Base-by-base conservation (phyloP, 1,140 invertebrate genomes). In the Phymastichus coffea region DNA sequence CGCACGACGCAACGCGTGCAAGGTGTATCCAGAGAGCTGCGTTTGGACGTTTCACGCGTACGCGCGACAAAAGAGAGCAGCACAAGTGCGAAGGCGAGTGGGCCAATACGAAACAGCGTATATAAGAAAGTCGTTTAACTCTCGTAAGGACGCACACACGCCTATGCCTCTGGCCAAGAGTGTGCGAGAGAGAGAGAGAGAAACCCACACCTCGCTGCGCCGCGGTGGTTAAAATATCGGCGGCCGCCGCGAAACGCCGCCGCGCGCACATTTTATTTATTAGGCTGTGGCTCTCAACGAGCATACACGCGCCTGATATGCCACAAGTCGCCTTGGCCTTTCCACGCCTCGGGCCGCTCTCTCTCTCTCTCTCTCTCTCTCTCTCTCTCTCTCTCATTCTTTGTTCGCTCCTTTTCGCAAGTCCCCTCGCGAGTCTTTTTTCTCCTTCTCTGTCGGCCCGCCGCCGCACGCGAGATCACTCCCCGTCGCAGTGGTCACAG, bases 181-280 rank as follows among this genome's bases (percentile, higher is more conserved):
- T n/a, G n/a, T n/a, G n/a, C n/a, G 25, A 53, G 25, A 41, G 15
- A 43, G 35, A 40, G 10, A 38, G 9, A n/a, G n/a, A 57, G 44
- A 49, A 41, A 57, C 46, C 44, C 46, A 48, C 46, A 48, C 55
- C 40, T 44, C 37, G 26, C 12, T 4, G 20, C 38, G 30, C 25
- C 49, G 33, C 37, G 25, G 57, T 37, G 51, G 59, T 30, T 63
- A 48, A 63, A 63, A 63, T 63, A 63, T 63, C 41, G 61, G 48
- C 35, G 33, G 37, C 12, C 43, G 30, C 44, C 44, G 25, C 60
- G 54, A 57, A 58, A 63, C n/a, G n/a, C n/a, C n/a, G n/a, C n/a
- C n/a, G 44, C 35, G 46, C 26, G 33, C 30, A 28, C 55, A 63
- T 63, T 63, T 63, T 63, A 63, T 63, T 63, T 63, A 63, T 63